Conservation (phyloP, 2,888 invertebrate genomes). For the Drepanosiphum platanoidis region DNA sequence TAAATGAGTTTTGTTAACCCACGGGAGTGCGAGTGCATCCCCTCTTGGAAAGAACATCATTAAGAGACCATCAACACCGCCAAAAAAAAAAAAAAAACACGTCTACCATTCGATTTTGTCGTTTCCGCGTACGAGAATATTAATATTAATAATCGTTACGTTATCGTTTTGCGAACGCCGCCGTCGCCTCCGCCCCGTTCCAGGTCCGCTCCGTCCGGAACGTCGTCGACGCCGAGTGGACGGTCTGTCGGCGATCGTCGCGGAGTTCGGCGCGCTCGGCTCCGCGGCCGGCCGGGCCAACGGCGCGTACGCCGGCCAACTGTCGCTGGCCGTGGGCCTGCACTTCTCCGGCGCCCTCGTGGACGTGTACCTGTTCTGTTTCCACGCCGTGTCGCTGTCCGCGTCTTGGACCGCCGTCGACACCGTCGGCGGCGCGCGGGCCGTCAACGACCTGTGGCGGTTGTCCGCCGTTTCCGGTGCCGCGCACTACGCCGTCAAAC, state of each 20-base stretch:
- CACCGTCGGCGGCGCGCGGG: not conserved
- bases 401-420: not conserved
- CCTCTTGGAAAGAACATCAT: too few species aligned
- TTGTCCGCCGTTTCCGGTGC: conserved; percentile 29
- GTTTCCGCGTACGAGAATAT: too few species aligned
- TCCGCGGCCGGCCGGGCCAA: not conserved
- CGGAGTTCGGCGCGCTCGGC: not conserved
- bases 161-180: too few species aligned
- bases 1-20: too few species aligned
- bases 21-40: too few species aligned
- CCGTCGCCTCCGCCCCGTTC: not conserved
- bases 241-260: not conserved
- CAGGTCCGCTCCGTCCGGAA: not conserved
- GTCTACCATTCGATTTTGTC: too few species aligned
- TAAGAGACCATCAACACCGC: too few species aligned
- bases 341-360: conserved; percentile 19
- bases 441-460: conserved; percentile 38
- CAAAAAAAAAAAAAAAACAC: too few species aligned
- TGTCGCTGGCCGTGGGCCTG: conserved; percentile 23
- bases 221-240: not conserved
- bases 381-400: not conserved
- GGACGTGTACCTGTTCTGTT: conserved; percentile 42
- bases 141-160: too few species aligned
- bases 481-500: conserved; percentile 33
- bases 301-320: not conserved